These are phyloP conservation scores for rabbit (Oryctolagus cuniculus) DNA, from an alignment of 2,113 vertebrate genomes.

Conservation along the genomic window mOryCun1.1 NC_091436.1:85263501-85264000, in stretches of 20 bases:
- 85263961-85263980: conserved; percentile 82
- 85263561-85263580: conserved; percentile 88
- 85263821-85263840: conserved; percentile 92
- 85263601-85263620: conserved; percentile 91
- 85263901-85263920: conserved; percentile 93
- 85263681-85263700: conserved; percentile 84
- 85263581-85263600: conserved; percentile 85
- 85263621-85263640: conserved; percentile 90
- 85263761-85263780: conserved; percentile 86
- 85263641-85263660: conserved; percentile 88
- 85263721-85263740: conserved; percentile 82
- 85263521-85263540: conserved; percentile 87
- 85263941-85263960: conserved; percentile 82
- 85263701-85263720: conserved; percentile 88
- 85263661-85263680: conserved; percentile 85
- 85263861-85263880: conserved; percentile 96
- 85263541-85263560: conserved; percentile 85
- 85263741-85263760: conserved; percentile 84
- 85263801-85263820: conserved; percentile 89
- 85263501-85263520: conserved; percentile 86
- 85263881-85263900: conserved; percentile 95
- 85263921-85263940: conserved; percentile 94
- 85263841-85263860: conserved; percentile 94
- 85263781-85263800: conserved; percentile 76
- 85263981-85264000: conserved; percentile 81